Evolutionary conservation across 64 coral and sea anemone genomes (phyloP).

Genomic region (Montipora efflorescens): DNA sequence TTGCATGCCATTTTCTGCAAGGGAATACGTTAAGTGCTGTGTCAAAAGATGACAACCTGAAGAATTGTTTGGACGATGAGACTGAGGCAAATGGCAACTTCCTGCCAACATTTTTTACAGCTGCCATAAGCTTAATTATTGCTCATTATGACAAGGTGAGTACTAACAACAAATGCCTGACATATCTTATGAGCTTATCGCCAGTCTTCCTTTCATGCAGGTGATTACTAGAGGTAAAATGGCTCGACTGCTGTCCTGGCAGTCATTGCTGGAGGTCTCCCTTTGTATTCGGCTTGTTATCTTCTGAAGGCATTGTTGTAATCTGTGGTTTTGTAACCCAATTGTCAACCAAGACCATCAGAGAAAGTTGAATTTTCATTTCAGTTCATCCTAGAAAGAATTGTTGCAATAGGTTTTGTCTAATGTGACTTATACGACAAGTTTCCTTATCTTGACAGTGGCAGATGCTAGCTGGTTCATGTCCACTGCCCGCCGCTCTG

Average conservation of each 20-base stretch:
- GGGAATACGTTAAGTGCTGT: too few relatives aligned
- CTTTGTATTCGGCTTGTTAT: background rate
- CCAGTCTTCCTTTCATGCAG: background rate
- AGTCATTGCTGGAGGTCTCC: background rate
- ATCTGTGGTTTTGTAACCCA: background rate
- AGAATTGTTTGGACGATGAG: background rate
- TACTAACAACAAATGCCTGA: background rate
- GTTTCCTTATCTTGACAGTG: constrained; percentile 19
- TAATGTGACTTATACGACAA: background rate
- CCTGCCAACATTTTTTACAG: constrained; percentile 23
- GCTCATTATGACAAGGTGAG: constrained; percentile 31
- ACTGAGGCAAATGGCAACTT: constrained; percentile 4
- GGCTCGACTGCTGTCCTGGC: background rate
- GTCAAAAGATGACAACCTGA: background rate
- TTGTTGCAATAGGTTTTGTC: background rate
- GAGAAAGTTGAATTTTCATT: background rate
- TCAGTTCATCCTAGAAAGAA: background rate
- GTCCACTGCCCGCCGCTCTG: constrained; percentile 13
- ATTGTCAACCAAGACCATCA: background rate
- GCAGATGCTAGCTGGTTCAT: constrained; percentile 30
- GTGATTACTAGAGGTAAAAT: background rate
- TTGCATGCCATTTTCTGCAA: too few relatives aligned
- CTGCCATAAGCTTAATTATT: constrained; percentile 22
- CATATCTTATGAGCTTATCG: background rate
- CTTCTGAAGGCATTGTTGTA: background rate